Conservation (phyloP, 2,888 invertebrate genomes). For the Anthoptus insignis region DNA sequence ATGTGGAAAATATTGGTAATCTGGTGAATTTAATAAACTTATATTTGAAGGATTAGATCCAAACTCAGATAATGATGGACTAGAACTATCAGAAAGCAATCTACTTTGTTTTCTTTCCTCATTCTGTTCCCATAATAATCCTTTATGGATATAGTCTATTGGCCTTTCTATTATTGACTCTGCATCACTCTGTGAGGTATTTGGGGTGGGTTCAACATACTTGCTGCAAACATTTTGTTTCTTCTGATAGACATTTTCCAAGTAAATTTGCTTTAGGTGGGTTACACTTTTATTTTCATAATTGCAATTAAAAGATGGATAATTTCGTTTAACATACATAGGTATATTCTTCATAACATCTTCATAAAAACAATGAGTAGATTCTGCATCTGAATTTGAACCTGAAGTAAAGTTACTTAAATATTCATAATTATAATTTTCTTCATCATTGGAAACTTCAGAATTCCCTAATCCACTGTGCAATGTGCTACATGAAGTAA, state of each 20-base stretch:
- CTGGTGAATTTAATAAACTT: constrained; percentile 59
- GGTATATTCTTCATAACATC: constrained; percentile 66
- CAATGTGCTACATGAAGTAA: constrained; percentile 52
- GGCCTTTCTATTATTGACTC: constrained; percentile 58
- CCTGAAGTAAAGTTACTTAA: constrained; percentile 29
- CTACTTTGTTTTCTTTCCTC: constrained; percentile 1
- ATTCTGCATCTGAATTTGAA: constrained; percentile 47
- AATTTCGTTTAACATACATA: constrained; percentile 55
- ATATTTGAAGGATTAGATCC: constrained; percentile 39
- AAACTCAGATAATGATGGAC: constrained; percentile 20
- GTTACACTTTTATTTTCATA: constrained; percentile 40
- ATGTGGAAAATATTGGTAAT: constrained; percentile 73
- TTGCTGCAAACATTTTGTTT: constrained; percentile 42
- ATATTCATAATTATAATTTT: background rate
- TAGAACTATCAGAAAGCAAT: constrained; percentile 10
- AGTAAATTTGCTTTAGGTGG: constrained; percentile 57
- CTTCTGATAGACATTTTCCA: constrained; percentile 52
- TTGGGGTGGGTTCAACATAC: constrained; percentile 48
- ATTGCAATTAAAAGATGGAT: constrained; percentile 54
- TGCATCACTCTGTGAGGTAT: constrained; percentile 17
- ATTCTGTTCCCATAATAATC: constrained; percentile 42
- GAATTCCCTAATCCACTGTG: constrained; percentile 1
- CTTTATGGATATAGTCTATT: constrained; percentile 57
- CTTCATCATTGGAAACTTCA: constrained; percentile 8
- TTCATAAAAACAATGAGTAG: constrained; percentile 58